Conservation (phyloP, 2,797 vertebrate genomes). For the Phrynocephalus forsythii region DNA sequence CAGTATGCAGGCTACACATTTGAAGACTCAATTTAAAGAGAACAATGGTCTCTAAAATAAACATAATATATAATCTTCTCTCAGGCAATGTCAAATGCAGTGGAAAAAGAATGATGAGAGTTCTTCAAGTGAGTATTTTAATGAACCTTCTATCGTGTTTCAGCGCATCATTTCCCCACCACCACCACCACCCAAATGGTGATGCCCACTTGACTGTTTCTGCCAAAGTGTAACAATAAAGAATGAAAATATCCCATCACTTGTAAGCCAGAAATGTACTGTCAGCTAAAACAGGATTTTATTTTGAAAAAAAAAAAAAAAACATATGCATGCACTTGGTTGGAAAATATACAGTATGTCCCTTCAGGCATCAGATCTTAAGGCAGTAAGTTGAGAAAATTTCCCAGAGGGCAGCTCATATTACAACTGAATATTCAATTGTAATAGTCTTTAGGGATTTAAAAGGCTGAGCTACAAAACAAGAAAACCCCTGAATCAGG, state of each 20-base stretch:
- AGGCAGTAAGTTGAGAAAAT: slow-evolving; percentile 49
- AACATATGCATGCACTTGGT: slow-evolving; percentile 33
- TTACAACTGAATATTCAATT: slow-evolving; percentile 28
- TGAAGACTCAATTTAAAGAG: slow-evolving; percentile 64
- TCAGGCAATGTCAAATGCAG: slow-evolving; percentile 72
- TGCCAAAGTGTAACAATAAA: slow-evolving; percentile 68
- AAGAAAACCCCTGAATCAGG: background rate
- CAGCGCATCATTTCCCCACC: slow-evolving; percentile 73
- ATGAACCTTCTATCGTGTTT: slow-evolving; percentile 70
- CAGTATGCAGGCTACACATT: background rate
- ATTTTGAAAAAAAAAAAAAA: background rate
- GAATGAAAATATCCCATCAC: slow-evolving; percentile 60
- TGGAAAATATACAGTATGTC: slow-evolving; percentile 38
- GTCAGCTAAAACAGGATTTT: slow-evolving; percentile 44
- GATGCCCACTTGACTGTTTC: slow-evolving; percentile 70
- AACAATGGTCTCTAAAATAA: slow-evolving; percentile 77
- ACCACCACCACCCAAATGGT: slow-evolving; percentile 70
- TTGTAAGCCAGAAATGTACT: slow-evolving; percentile 55
- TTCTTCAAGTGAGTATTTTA: slow-evolving; percentile 73
- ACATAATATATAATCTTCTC: slow-evolving; percentile 71
- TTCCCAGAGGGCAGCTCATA: slow-evolving; percentile 30
- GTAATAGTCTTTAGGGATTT: background rate
- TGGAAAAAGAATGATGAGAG: slow-evolving; percentile 69
- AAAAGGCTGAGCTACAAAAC: background rate
- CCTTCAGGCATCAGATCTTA: slow-evolving; percentile 35